Evolutionary conservation across 2,888 invertebrate genomes (phyloP).

Genomic region (Bibio marci): DNA sequence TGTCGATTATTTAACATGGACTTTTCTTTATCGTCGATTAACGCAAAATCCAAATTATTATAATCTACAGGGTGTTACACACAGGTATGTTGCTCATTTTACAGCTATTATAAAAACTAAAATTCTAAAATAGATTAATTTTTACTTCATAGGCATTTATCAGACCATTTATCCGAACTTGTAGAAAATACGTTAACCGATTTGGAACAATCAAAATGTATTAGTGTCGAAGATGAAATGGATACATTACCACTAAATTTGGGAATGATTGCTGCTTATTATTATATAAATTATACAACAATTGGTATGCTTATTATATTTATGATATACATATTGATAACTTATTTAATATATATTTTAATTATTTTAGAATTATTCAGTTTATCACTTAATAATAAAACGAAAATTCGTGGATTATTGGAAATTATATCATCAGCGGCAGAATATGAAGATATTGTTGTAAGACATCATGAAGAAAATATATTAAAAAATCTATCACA

Average conservation of each 20-base stretch:
- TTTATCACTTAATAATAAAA: conserved; percentile 88
- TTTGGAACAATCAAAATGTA: conserved; percentile 92
- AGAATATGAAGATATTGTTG: conserved; percentile 87
- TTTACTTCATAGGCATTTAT: conserved; percentile 55
- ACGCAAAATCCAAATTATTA: conserved; percentile 99
- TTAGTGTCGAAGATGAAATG: conserved; percentile 95
- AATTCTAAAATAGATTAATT: background rate
- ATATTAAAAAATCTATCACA: conserved; percentile 45
- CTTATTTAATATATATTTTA: background rate
- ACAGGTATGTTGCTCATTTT: conserved; percentile 38
- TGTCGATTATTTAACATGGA: conserved; percentile 99
- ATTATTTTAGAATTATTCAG: conserved; percentile 79
- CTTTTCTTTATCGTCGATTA: conserved; percentile 87
- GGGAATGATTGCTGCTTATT: conserved; percentile 99
- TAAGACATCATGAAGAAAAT: conserved; percentile 88
- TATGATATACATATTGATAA: too few species aligned
- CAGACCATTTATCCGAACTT: conserved; percentile 94
- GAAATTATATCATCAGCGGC: conserved; percentile 97
- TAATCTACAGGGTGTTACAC: conserved; percentile 90
- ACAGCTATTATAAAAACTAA: too few species aligned
- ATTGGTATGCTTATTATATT: conserved; percentile 45
- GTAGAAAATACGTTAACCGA: conserved; percentile 92
- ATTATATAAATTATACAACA: conserved; percentile 98
- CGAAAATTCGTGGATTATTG: conserved; percentile 88
- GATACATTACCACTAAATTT: conserved; percentile 91